phyloP scores from a whole-genome alignment of 2,888 invertebrate species.

The Caenorhabditis uteleia region DNA sequence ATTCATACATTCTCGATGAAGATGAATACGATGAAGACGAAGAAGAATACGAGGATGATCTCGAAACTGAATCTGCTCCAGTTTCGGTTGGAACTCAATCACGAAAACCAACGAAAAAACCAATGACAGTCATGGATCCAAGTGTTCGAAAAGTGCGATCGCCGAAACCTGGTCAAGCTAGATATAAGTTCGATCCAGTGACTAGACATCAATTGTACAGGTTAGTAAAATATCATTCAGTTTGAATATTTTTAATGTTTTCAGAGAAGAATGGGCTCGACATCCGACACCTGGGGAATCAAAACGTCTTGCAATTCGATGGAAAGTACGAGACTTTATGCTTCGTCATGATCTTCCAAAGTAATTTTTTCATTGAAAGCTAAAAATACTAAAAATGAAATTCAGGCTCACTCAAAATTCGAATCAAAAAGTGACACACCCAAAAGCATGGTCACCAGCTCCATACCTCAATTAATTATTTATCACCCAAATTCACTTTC shows the following conservation, averaged over 20 bases:
- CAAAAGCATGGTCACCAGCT: conserved; percentile 45
- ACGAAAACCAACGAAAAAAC: no score
- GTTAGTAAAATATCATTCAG: conserved; percentile 12
- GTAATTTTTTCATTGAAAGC: background rate
- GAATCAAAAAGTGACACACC: conserved; percentile 22
- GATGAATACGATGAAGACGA: background rate
- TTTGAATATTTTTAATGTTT: background rate
- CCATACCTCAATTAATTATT: conserved; percentile 42
- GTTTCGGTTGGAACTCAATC: background rate
- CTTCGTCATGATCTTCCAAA: conserved; percentile 48
- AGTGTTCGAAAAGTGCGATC: conserved; percentile 43
- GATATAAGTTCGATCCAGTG: conserved; percentile 63
- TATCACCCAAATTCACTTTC: background rate
- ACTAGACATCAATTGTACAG: conserved; percentile 57
- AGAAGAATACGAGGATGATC: background rate
- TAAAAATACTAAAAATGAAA: background rate
- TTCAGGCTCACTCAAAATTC: conserved; percentile 11
- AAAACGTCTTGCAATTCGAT: conserved; percentile 57
- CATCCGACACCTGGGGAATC: conserved; percentile 61
- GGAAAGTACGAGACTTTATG: conserved; percentile 66
- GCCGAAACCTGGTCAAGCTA: conserved; percentile 56
- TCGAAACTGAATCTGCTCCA: background rate
- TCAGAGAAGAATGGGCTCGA: conserved; percentile 59
- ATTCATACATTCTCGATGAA: conserved; percentile 1
- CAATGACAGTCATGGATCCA: conserved; percentile 16